These are phyloP conservation scores for Diplolepis rosae DNA, from an alignment of 2,888 invertebrate species.

Conservation along the genomic window DNA sequence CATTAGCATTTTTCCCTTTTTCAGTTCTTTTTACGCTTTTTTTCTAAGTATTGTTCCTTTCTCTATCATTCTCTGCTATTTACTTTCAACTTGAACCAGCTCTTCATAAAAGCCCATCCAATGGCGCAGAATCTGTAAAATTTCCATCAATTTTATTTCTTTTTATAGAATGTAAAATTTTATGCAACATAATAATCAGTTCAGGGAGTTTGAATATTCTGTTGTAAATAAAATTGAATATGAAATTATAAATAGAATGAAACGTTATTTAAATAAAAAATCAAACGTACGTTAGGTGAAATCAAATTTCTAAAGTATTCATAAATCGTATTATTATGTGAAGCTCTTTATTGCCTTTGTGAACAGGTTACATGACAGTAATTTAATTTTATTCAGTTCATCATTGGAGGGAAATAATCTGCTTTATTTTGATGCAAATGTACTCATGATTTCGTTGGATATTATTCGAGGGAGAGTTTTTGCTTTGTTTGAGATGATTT, in stretches of 20 bases:
- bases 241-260: not conserved
- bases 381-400: conserved; percentile 24
- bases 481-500: not conserved
- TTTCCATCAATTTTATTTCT: no score
- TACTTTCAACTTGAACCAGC: not conserved
- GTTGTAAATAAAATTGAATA: no score
- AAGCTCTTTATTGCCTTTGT: conserved; percentile 12
- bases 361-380: not conserved
- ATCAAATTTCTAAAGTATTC: not conserved
- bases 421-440: conserved; percentile 23
- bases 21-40: not conserved
- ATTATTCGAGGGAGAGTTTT: not conserved
- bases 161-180: no score
- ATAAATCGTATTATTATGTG: not conserved
- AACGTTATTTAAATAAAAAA: not conserved
- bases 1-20: conserved; percentile 33
- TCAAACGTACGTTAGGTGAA: no score
- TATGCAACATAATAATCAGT: no score
- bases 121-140: conserved; percentile 2
- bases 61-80: not conserved
- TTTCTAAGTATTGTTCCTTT: not conserved
- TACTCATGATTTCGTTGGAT: conserved; percentile 8
- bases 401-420: conserved; percentile 13
- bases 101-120: conserved; percentile 5
- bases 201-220: no score